These are phyloP conservation scores for Trypoxylon attenuatum DNA, from an alignment of 2,888 invertebrate genomes.

Conservation along the genomic window DNA sequence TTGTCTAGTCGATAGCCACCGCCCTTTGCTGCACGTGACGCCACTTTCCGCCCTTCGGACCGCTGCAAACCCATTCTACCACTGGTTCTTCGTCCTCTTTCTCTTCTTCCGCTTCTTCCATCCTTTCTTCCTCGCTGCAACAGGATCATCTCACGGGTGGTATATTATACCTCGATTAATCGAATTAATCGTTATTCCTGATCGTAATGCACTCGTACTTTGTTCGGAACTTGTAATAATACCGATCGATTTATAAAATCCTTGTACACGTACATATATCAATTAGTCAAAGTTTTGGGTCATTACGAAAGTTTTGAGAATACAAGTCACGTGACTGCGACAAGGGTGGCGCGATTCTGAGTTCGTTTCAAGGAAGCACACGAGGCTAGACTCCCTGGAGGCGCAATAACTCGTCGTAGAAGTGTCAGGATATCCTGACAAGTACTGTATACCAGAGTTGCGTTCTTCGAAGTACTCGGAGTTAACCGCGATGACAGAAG, in stretches of 20 bases:
- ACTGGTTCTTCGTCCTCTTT: conserved; percentile 1
- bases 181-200: conserved; percentile 6
- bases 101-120: conserved; percentile 12
- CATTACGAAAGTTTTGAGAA: too few relatives aligned
- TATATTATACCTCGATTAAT: not conserved
- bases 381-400: not conserved
- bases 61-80: not conserved
- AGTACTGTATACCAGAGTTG: conserved; percentile 1
- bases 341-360: too few relatives aligned
- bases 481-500: conserved; percentile 30
- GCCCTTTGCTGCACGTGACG: conserved; percentile 41
- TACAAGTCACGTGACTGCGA: too few relatives aligned
- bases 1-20: conserved; percentile 53
- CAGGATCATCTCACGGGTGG: too few relatives aligned
- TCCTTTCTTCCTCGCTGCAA: not conserved
- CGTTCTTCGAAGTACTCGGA: conserved; percentile 25
- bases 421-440: conserved; percentile 11
- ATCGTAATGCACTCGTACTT: too few relatives aligned
- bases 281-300: too few relatives aligned
- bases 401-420: conserved; percentile 27
- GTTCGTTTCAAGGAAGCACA: not conserved
- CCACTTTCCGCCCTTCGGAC: conserved; percentile 29
- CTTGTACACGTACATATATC: too few relatives aligned
- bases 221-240: too few relatives aligned
- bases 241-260: too few relatives aligned